Percentiles rank a stretch among this genome's conserved stretches.
Evolutionary conservation across 2,888 invertebrate genomes (phyloP).

Genomic region (Leptopilina myrica): DNA sequence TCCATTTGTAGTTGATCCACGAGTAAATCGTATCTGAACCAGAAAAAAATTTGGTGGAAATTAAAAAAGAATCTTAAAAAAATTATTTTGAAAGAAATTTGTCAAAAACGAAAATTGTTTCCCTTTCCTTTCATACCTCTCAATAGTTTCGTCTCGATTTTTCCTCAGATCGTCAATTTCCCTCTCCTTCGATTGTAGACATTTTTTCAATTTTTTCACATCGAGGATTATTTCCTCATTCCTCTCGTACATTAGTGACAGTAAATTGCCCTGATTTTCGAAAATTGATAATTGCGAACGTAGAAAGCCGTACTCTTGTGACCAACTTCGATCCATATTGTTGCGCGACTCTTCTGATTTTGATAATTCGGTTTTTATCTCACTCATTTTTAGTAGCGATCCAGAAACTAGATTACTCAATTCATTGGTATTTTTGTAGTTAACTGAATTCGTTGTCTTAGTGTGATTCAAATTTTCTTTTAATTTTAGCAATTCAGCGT

Average conservation of each 20-base stretch:
- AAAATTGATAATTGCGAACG: constrained; percentile 57
- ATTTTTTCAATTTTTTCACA: constrained; percentile 59
- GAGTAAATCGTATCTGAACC: constrained; percentile 60
- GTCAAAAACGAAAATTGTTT: not conserved
- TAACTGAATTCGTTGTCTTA: constrained; percentile 56
- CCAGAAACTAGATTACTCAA: constrained; percentile 59
- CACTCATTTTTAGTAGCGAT: constrained; percentile 55
- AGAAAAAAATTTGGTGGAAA: not conserved
- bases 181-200: constrained; percentile 61
- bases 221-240: constrained; percentile 58
- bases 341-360: constrained; percentile 59
- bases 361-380: constrained; percentile 58
- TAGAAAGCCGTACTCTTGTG: constrained; percentile 59
- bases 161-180: constrained; percentile 62
- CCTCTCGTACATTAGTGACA: constrained; percentile 58
- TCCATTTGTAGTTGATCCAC: constrained; percentile 60
- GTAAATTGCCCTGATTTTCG: constrained; percentile 60
- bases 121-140: constrained; percentile 54
- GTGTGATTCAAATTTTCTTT: constrained; percentile 55
- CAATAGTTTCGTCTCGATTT: constrained; percentile 62
- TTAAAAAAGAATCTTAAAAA: not conserved
- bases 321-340: constrained; percentile 58
- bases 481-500: constrained; percentile 58
- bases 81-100: not conserved
- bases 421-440: constrained; percentile 58